Evolutionary conservation across 1,140 invertebrate species (phyloP), one percentile per base, ranked within the genome.

Genomic region (Onthophagus taurus): DNA sequence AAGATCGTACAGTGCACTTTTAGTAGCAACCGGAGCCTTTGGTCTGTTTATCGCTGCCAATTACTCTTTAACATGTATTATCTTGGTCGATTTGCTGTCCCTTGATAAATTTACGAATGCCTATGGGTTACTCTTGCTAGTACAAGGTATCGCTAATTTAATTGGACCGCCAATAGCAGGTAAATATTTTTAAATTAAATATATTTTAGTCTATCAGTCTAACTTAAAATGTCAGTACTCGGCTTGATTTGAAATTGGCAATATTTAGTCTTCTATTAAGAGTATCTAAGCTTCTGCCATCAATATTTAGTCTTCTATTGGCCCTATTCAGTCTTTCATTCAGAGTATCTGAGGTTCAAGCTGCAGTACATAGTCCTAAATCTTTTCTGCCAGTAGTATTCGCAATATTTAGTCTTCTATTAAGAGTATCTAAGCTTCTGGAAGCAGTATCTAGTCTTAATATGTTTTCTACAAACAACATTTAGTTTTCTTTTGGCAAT

Each of bases 41-140:
- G 87, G 88, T 9, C 74, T 89, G 47, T 82, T 83, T 54, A 89
- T 92, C 50, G 85, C 85, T 4, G 87, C 87, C 8, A 90, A 90
- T 62, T 90, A 90, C 66, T 84, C 85, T 6, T 70, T 91, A 2
- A 87, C 85, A 7, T 85, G 84, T 49, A 85, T 89, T 49, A 90
- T 91, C 42, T 69, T 91, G 18, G 87, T 91, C 14, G 83, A 91
- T 57, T 66, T 89, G 48, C 85, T 89, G 44, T 81, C 85, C 4
- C 57, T 93, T 18, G 89, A 94, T 51, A 74, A 81, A 55, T 91
- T 96, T 57, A 88, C 89, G 1, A 89, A 87, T 56, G 88, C 88
- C 2, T 93, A 94, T 58, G 90, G 91, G 8, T 67, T 94, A 44
- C 63, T 93, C 23, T 66, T 91, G 38, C 69, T 94, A 3, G 86